Evolutionary conservation across 1,140 invertebrate species (phyloP), one percentile per base, ranked within the genome.

Genomic region (Orchestia grillus): DNA sequence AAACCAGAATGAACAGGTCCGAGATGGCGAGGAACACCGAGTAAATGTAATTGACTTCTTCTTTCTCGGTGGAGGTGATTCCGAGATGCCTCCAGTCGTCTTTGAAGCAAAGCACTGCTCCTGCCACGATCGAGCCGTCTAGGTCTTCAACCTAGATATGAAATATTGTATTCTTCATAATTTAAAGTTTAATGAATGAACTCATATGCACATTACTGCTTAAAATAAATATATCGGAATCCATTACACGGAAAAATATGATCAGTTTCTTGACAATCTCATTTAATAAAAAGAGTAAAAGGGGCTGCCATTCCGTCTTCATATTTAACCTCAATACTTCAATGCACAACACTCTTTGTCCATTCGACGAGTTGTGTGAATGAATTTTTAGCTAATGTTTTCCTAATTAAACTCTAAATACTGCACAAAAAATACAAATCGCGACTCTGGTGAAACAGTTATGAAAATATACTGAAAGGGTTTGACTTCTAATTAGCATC

Each of bases 1-100:
- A 96, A 41, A 97, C 95, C 15, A 97, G 95, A 95, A 97, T 96
- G 94, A 97, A 97, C 87, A 97, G 44, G 53, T 96, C 97, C 16
- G 96, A 96, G 87, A 97, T 96, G 42, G 95, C 96, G 8, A 97
- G 96, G 43, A 97, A 96, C 19, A 96, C 96, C 36, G 97, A 96
- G 95, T 96, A 97, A 53, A 96, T 96, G 44, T 96, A 96, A 57
- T 95, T 96, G 11, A 96, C 96, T 87, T 96, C 95, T 44, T 96
- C 96, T 94, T 96, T 96, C 90, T 96, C 96, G 43, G 96, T 57
- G 90, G 77, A 44, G 90, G 96, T 87, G 53, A 91, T 96, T 28
- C 95, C 96, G 28, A 96, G 53, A 53, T 96, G 96, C 15, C 96
- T 87, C 96, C 96, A 96, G 44, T 96, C 90, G 28, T 96, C 95